These are phyloP conservation scores for Pantherophis guttatus DNA, from an alignment of 2,113 vertebrate genomes.

Conservation along the genomic window DNA sequence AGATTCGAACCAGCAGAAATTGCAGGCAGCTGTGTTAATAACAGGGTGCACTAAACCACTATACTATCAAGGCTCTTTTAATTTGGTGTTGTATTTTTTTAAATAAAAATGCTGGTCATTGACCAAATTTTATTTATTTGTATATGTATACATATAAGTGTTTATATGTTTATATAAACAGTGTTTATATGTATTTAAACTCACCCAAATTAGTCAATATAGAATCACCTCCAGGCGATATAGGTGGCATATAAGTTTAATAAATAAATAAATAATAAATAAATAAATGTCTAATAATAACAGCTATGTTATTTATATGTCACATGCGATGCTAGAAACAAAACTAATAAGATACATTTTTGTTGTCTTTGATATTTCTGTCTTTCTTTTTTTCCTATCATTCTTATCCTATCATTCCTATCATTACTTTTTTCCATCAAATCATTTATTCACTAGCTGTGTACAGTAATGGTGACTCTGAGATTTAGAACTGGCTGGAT, in stretches of 20 bases:
- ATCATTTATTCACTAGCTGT: background rate
- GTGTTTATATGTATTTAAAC: background rate
- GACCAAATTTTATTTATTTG: background rate
- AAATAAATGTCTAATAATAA: background rate
- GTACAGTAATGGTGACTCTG: background rate
- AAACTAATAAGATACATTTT: background rate
- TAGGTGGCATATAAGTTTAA: too few relatives aligned
- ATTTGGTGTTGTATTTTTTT: background rate
- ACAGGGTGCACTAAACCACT: too few relatives aligned
- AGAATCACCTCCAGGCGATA: background rate
- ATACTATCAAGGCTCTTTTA: too few relatives aligned
- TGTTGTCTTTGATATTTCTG: background rate
- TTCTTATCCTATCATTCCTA: too few relatives aligned
- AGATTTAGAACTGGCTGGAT: background rate
- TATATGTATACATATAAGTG: too few relatives aligned
- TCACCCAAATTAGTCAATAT: background rate
- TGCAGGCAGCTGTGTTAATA: too few relatives aligned
- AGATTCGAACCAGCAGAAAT: too few relatives aligned
- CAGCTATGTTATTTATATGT: background rate
- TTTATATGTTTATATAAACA: too few relatives aligned
- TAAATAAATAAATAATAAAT: too few relatives aligned
- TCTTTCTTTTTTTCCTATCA: background rate
- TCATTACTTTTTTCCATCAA: too few relatives aligned
- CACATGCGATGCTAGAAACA: background rate
- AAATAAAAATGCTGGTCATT: background rate